These are phyloP conservation scores for Amorpha juglandis DNA, from an alignment of 2,888 invertebrate species.

Conservation along the genomic window DNA sequence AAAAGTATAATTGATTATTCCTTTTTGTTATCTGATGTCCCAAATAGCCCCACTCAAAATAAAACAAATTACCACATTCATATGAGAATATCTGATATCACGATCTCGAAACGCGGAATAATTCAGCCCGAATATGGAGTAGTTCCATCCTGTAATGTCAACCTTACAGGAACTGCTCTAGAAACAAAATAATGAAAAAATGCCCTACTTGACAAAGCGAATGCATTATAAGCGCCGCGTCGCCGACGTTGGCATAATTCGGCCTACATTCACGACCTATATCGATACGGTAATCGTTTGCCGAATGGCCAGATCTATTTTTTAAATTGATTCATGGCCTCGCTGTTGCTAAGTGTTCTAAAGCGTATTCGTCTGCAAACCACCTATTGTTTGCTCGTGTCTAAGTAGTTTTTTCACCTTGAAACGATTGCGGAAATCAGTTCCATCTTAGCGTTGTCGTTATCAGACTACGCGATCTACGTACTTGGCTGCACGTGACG, in stretches of 20 bases:
- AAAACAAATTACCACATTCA: background rate
- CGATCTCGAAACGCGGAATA: background rate
- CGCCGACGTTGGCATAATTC: constrained; percentile 27
- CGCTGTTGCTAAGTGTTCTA: constrained; percentile 16
- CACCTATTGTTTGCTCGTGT: constrained; percentile 25
- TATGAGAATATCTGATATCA: background rate
- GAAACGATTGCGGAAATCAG: constrained; percentile 29
- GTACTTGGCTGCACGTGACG: constrained; percentile 42
- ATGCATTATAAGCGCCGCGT: constrained; percentile 8
- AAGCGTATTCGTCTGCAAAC: background rate
- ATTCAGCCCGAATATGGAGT: background rate
- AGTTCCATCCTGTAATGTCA: constrained; percentile 11
- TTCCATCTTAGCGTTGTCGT: constrained; percentile 28
- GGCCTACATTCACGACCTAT: constrained; percentile 64
- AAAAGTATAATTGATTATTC: constrained; percentile 15
- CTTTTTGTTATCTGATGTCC: background rate
- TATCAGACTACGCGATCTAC: constrained; percentile 36
- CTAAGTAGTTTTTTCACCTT: constrained; percentile 26
- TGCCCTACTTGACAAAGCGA: background rate
- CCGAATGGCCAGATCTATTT: constrained; percentile 48
- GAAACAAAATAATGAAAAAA: constrained; percentile 8
- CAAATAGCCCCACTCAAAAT: background rate
- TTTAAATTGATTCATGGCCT: constrained; percentile 37
- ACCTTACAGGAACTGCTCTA: background rate
- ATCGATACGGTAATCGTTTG: constrained; percentile 63